Conservation (phyloP, 1,140 invertebrate species). For the Carcinoscorpius rotundicauda region DNA sequence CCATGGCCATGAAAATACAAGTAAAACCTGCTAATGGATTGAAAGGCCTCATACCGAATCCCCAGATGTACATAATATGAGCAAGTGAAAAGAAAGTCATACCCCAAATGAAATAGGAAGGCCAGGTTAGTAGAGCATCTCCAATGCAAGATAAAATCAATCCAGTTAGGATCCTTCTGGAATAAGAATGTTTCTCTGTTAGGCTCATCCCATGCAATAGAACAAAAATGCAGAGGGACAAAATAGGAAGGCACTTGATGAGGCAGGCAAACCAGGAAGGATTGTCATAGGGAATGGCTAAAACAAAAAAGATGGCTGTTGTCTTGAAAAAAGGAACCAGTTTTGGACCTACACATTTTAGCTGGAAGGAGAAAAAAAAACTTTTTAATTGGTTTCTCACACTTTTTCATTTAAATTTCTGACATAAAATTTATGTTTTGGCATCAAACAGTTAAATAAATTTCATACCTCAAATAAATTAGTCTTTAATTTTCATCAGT, state of each 20-base stretch:
- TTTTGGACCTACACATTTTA: constrained; percentile 58
- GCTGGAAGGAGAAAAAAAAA: constrained; percentile 40
- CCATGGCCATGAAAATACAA: constrained; percentile 24
- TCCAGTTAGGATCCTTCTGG: constrained; percentile 56
- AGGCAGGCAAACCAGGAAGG: constrained; percentile 52
- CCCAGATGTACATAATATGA: constrained; percentile 59
- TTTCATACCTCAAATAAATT: no score
- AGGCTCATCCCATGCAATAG: constrained; percentile 59
- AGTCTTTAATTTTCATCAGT: no score
- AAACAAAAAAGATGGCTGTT: constrained; percentile 70
- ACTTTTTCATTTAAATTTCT: no score
- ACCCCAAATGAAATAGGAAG: constrained; percentile 57
- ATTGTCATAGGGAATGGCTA: constrained; percentile 49
- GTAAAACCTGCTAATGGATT: constrained; percentile 45
- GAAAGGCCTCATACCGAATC: constrained; percentile 64
- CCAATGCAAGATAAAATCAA: constrained; percentile 68
- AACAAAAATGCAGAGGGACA: constrained; percentile 70
- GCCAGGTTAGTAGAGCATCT: constrained; percentile 70
- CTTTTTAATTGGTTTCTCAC: no score
- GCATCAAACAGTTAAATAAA: no score
- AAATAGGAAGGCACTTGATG: constrained; percentile 74
- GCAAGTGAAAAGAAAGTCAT: constrained; percentile 70
- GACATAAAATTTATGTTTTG: no score
- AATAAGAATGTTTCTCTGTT: constrained; percentile 54
- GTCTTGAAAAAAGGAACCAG: constrained; percentile 78